A percentile compares a stretch with the other conserved stretches of the same genome.
These are phyloP conservation scores for Xenotilapia caudafasciata DNA, from an alignment of 2,113 vertebrate species.

Conservation along the genomic window DNA sequence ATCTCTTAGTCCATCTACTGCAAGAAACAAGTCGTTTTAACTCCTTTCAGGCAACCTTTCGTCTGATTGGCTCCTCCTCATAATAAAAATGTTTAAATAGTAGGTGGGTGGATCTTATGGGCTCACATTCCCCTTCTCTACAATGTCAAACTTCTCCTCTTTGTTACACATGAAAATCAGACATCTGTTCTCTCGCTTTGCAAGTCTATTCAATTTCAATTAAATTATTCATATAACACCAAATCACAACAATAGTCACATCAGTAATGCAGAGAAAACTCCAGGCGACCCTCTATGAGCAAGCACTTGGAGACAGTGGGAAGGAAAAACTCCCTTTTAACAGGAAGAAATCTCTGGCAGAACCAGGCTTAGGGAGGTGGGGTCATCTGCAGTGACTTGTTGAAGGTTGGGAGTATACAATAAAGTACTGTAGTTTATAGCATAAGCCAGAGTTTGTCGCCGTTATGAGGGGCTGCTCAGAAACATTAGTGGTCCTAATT, in stretches of 20 bases:
- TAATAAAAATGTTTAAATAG: not conserved
- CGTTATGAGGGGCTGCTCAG: not conserved
- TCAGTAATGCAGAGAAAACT: not conserved
- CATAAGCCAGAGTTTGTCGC: not conserved
- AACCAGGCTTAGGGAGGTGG: not conserved
- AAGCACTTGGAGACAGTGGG: not conserved
- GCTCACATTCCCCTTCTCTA: not conserved
- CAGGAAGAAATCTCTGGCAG: not conserved
- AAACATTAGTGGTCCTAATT: not conserved
- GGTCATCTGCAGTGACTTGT: not conserved
- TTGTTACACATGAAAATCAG: not conserved
- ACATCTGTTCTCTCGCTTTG: not conserved
- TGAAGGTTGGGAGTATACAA: not conserved
- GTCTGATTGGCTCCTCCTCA: not conserved
- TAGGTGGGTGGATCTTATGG: not conserved
- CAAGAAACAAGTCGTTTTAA: not conserved
- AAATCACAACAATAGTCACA: not conserved
- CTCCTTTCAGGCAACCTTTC: not conserved
- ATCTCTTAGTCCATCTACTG: not conserved
- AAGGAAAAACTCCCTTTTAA: not conserved
- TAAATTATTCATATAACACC: not conserved
- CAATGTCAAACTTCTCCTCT: not conserved
- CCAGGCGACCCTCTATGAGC: not conserved
- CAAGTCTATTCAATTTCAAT: not conserved
- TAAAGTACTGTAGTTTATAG: not conserved